Evolutionary conservation across 2,797 vertebrate species (phyloP).

Genomic region (Coreius guichenoti): DNA sequence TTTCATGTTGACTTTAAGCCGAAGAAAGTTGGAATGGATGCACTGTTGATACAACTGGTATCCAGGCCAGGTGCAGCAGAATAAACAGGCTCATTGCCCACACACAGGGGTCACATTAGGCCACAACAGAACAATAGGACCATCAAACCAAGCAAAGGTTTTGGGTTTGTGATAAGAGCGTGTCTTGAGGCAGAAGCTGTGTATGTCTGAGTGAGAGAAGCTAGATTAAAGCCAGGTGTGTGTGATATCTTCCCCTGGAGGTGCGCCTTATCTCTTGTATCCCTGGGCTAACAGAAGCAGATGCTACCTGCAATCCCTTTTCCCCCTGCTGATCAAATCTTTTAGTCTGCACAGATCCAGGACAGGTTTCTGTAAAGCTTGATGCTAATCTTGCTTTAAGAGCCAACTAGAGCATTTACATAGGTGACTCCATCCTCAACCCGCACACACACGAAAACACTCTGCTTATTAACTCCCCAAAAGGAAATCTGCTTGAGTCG

Average conservation of each 20-base stretch:
- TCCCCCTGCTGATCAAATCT: constrained; percentile 26
- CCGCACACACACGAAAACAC: constrained; percentile 1
- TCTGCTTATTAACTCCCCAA: constrained; percentile 5
- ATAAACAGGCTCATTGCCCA: constrained; percentile 28
- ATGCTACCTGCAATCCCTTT: constrained; percentile 40
- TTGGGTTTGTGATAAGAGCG: constrained; percentile 58
- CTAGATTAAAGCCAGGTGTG: constrained; percentile 47
- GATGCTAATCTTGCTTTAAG: constrained; percentile 17
- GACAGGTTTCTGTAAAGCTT: constrained; percentile 10
- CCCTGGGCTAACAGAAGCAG: constrained; percentile 45
- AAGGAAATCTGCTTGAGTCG: constrained; percentile 45
- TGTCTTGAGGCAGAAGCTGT: constrained; percentile 32
- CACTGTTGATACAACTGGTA: constrained; percentile 43
- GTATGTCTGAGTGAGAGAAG: constrained; percentile 38
- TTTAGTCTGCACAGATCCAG: constrained; percentile 36
- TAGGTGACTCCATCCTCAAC: constrained; percentile 5
- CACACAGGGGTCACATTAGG: constrained; percentile 44
- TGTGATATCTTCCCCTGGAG: constrained; percentile 23
- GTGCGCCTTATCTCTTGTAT: constrained; percentile 45
- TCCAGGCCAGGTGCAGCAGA: constrained; percentile 48
- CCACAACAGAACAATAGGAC: constrained; percentile 53
- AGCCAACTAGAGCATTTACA: constrained; percentile 40
- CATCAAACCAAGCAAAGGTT: constrained; percentile 54
- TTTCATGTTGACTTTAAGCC: constrained; percentile 13
- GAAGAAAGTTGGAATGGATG: constrained; percentile 29